phyloP scores from a whole-genome alignment of 2,113 vertebrate species.

The Hippocampus barbouri region DNA sequence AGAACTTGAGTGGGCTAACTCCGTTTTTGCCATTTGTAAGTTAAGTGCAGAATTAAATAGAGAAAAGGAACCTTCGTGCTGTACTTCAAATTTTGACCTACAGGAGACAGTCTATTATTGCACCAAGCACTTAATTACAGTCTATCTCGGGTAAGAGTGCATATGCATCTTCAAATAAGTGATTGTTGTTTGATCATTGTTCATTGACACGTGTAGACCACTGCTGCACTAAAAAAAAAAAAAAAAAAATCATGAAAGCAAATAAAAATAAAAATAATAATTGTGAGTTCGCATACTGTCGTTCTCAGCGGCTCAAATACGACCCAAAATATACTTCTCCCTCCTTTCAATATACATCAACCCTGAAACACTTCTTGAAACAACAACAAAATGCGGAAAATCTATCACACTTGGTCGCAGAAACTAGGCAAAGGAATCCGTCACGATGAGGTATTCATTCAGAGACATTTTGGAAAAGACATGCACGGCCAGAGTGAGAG shows the following conservation, averaged over 20 bases:
- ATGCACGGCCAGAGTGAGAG: slow-evolving; percentile 86
- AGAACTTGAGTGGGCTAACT: not conserved
- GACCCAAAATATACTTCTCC: slow-evolving; percentile 78
- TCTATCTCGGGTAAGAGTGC: too few relatives aligned
- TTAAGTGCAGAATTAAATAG: slow-evolving; percentile 38
- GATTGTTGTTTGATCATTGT: not conserved
- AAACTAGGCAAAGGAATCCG: slow-evolving; percentile 91
- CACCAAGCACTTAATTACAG: too few relatives aligned
- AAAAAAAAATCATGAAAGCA: not conserved
- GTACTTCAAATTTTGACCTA: not conserved
- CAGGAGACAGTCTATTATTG: not conserved
- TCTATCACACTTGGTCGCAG: slow-evolving; percentile 90
- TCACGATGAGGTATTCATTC: slow-evolving; percentile 99
- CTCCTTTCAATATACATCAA: slow-evolving; percentile 76
- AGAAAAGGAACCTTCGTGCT: slow-evolving; percentile 40
- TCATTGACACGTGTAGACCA: not conserved
- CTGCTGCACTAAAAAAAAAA: too few relatives aligned
- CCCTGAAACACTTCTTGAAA: slow-evolving; percentile 77
- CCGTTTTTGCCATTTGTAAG: not conserved
- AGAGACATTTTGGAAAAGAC: slow-evolving; percentile 89
- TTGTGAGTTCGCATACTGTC: not conserved
- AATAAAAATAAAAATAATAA: not conserved
- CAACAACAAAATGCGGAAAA: slow-evolving; percentile 77
- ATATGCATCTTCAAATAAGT: not conserved
- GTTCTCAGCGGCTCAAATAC: slow-evolving; percentile 40